A percentile compares a stretch with the other conserved stretches of the same genome.
These are phyloP conservation scores for Oxyteleia sp. DNA, from an alignment of 2,888 invertebrate species.

Conservation along the genomic window DNA sequence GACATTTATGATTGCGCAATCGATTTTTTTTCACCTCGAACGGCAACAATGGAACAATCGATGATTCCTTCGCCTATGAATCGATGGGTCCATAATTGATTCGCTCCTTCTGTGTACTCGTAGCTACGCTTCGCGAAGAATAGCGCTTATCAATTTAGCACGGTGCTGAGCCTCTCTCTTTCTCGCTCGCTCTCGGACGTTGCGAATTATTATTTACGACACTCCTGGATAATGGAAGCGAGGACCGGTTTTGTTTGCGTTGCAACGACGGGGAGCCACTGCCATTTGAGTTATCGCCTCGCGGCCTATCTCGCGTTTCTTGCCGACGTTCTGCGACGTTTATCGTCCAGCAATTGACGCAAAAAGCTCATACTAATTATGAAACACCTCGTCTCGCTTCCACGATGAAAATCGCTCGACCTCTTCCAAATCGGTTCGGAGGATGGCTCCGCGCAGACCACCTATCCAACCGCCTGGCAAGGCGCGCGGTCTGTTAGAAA, in stretches of 20 bases:
- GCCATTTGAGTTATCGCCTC: constrained; percentile 20
- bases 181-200: too few relatives aligned
- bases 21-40: constrained; percentile 50
- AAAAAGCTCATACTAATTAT: constrained; percentile 65
- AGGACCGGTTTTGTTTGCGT: constrained; percentile 55
- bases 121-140: constrained; percentile 36
- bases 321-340: constrained; percentile 28
- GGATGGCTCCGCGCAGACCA: constrained; percentile 33
- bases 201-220: constrained; percentile 54
- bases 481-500: constrained; percentile 14
- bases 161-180: constrained; percentile 37
- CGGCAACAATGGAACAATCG: constrained; percentile 67
- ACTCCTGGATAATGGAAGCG: constrained; percentile 27
- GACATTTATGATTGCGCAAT: constrained; percentile 61
- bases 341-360: constrained; percentile 44
- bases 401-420: constrained; percentile 35
- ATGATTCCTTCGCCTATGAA: constrained; percentile 30
- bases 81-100: constrained; percentile 55
- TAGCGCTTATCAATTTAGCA: constrained; percentile 52
- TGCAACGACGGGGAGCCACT: constrained; percentile 11
- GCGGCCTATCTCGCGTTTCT: constrained; percentile 16
- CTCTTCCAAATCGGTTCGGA: constrained; percentile 46
- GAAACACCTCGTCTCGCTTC: constrained; percentile 51
- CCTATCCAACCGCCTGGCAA: constrained; percentile 32
- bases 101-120: constrained; percentile 10